phyloP scores from a whole-genome alignment of 2,113 vertebrate genomes.

The Herpetotheres cachinnans region DNA sequence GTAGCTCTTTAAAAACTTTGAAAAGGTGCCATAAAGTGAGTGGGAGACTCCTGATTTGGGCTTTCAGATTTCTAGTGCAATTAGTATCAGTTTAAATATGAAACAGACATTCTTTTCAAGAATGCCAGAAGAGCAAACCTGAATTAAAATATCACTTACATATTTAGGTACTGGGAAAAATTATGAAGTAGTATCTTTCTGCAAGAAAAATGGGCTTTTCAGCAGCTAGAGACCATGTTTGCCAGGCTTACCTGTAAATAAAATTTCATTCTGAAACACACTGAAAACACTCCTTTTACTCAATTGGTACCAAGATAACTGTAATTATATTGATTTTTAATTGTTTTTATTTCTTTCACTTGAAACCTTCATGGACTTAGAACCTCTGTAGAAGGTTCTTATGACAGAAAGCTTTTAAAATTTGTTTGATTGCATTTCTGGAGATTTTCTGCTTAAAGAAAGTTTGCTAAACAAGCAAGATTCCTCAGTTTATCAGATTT shows the following conservation, averaged over 20 bases:
- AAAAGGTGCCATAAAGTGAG: neutral
- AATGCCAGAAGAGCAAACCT: neutral
- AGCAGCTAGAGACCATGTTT: neutral
- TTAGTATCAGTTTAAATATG: neutral
- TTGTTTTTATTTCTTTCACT: neutral
- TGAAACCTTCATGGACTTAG: neutral
- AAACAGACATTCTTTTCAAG: neutral
- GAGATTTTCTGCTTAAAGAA: neutral
- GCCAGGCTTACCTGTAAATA: neutral
- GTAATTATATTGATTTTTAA: neutral
- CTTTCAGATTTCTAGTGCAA: neutral
- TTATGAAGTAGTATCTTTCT: neutral
- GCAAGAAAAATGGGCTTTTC: neutral
- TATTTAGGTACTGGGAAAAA: neutral
- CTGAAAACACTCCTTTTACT: neutral
- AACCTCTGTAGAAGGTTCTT: neutral
- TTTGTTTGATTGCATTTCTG: neutral
- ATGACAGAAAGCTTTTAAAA: neutral
- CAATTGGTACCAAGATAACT: neutral
- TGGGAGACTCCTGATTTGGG: neutral
- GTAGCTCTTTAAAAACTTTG: neutral
- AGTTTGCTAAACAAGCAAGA: neutral
- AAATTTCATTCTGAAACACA: neutral
- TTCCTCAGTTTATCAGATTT: constrained; percentile 9
- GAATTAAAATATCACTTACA: neutral